Base-by-base conservation (phyloP, 2,797 vertebrate species). In the Philypnodon macrostomus region DNA sequence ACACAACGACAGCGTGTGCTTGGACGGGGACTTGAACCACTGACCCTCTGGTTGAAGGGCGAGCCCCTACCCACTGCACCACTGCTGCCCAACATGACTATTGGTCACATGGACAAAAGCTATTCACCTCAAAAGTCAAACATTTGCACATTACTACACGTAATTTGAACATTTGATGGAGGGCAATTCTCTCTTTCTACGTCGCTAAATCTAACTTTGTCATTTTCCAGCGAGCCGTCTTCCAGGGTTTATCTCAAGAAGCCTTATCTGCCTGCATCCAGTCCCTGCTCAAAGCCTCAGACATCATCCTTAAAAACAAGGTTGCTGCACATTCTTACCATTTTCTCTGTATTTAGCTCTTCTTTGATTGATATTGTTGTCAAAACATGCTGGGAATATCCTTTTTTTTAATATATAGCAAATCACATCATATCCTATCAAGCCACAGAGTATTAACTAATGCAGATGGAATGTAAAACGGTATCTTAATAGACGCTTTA, bases 171-270 rank as follows among this genome's bases (percentile, higher is more conserved):
- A 53, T 34, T 9, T 39, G 21, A 27, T n/a, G n/a, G 3, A 29
- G n/a, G n/a, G 40, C 30, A 3, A 21, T 30, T 59, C 7, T 60
- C 34, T n/a, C 12, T 61, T 23, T 57, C 18, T 45, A 37, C 53
- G 26, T 66, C 46, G 56, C 32, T 74, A 29, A 24, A 44, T 66
- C 57, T 70, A 49, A 50, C 40, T 79, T 78, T 77, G 24, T 75
- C 37, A 70, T 72, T 67, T 77, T 70, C 67, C 85, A 98, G 96
- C 94, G 93, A 89, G 87, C 94, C 10, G 96, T 98, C 74, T 98
- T 97, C 85, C 96, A 98, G 85, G 95, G 97, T 77, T 90, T 98
- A 79, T 98, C 96, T 5, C 96, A 97, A 83, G 95, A 98, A 81
- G 94, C 95, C 13, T 90, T 99, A 80, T 97, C 95, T 52, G 95